These are phyloP conservation scores for Agrotis exclamationis DNA, from an alignment of 2,888 invertebrate genomes.

Conservation along the genomic window DNA sequence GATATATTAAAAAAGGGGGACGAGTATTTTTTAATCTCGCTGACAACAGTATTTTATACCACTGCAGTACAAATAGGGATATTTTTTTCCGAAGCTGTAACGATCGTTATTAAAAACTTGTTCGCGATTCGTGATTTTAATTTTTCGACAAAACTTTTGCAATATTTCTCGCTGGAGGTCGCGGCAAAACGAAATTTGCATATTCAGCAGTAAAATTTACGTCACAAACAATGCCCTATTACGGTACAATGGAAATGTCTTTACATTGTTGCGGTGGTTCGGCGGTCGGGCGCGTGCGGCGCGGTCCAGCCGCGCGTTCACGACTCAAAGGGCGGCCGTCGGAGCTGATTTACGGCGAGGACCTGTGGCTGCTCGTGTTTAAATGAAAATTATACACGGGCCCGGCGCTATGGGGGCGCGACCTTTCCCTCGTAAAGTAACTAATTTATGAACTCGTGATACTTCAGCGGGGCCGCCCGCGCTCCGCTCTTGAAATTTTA, in stretches of 20 bases:
- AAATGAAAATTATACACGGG: slow-evolving; percentile 89
- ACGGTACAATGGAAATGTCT: slow-evolving; percentile 89
- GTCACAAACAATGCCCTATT: slow-evolving; percentile 90
- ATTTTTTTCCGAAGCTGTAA: slow-evolving; percentile 71
- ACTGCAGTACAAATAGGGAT: slow-evolving; percentile 55
- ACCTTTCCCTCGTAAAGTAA: slow-evolving; percentile 88
- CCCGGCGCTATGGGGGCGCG: slow-evolving; percentile 80
- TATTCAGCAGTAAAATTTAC: slow-evolving; percentile 89
- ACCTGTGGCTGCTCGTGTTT: slow-evolving; percentile 87
- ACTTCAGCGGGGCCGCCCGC: slow-evolving; percentile 81
- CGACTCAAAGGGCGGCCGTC: slow-evolving; percentile 79
- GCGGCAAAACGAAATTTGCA: slow-evolving; percentile 87
- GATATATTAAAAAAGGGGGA: slow-evolving; percentile 34
- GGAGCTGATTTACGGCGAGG: slow-evolving; percentile 86
- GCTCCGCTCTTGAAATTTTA: slow-evolving; percentile 87
- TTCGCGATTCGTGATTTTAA: slow-evolving; percentile 86
- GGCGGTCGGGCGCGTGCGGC: slow-evolving; percentile 58
- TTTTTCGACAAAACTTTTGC: slow-evolving; percentile 87
- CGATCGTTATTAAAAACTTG: slow-evolving; percentile 80
- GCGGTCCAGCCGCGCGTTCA: slow-evolving; percentile 62
- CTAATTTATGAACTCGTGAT: slow-evolving; percentile 88
- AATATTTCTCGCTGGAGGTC: slow-evolving; percentile 87
- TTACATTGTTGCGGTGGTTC: slow-evolving; percentile 83
- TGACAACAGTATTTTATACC: slow-evolving; percentile 54
- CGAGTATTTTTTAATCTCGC: slow-evolving; percentile 47